Evolutionary conservation across 2,797 vertebrate genomes (phyloP).

Genomic region (Tokudaia tokunoshimensis): DNA sequence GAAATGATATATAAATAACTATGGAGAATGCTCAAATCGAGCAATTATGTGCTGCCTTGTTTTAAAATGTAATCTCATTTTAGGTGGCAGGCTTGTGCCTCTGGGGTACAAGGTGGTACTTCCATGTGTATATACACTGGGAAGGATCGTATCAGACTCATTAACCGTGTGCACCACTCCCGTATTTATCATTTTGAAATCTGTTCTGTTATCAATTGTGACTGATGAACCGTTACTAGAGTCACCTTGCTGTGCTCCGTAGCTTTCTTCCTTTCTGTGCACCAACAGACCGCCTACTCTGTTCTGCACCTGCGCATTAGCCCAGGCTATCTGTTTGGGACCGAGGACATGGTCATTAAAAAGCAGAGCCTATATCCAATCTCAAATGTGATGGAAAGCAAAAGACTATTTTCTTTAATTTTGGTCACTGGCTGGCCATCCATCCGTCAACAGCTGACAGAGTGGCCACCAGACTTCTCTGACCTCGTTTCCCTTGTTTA

Average conservation of each 20-base stretch:
- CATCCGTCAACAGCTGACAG: constrained; percentile 3
- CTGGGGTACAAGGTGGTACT: neutral
- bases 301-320: neutral
- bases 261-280: neutral
- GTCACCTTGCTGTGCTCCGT: neutral
- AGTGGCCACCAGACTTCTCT: neutral
- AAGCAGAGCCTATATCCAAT: neutral
- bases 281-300: neutral
- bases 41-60: neutral
- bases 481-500: constrained; percentile 42
- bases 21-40: neutral
- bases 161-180: neutral
- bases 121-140: neutral
- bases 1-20: neutral
- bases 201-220: neutral
- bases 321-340: neutral
- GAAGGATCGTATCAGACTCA: neutral
- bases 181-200: neutral
- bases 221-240: neutral
- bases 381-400: constrained; percentile 39
- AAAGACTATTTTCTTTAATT: neutral
- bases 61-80: neutral
- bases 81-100: neutral
- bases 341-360: neutral
- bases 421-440: neutral